Percentiles rank a stretch among this genome's conserved stretches.
These are phyloP conservation scores for Liasis olivaceus DNA, from an alignment of 2,797 vertebrate species.

Conservation along the genomic window DNA sequence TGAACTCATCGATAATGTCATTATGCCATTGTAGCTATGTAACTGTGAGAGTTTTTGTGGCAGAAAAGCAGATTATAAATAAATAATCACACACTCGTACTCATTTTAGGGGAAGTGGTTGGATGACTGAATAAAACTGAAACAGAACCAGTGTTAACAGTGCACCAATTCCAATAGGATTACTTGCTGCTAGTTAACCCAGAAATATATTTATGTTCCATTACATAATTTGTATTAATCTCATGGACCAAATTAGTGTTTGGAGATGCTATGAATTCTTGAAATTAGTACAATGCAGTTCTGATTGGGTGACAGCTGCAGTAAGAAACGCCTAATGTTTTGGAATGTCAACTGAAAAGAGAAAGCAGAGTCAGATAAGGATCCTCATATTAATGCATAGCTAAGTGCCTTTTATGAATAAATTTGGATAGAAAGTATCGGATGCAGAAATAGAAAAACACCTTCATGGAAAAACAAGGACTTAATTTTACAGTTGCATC, in stretches of 20 bases:
- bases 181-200: background rate
- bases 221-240: no score
- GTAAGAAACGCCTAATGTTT: background rate
- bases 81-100: no score
- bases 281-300: background rate
- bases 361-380: constrained; percentile 8
- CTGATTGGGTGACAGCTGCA: background rate
- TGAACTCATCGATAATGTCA: background rate
- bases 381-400: constrained; percentile 2
- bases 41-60: background rate
- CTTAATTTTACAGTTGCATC: constrained; percentile 43
- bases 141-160: background rate
- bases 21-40: background rate
- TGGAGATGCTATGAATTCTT: background rate
- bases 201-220: no score
- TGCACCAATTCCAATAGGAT: background rate
- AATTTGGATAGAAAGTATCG: constrained; percentile 40
- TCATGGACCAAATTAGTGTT: background rate
- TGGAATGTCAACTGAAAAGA: constrained; percentile 1
- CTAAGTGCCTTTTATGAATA: constrained; percentile 5
- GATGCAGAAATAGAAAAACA: constrained; percentile 30
- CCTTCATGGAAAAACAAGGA: constrained; percentile 37
- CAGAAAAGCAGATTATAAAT: no score
- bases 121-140: no score
- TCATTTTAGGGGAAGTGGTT: no score